phyloP scores from a whole-genome alignment of 2,797 vertebrate genomes.

The Philypnodon macrostomus region DNA sequence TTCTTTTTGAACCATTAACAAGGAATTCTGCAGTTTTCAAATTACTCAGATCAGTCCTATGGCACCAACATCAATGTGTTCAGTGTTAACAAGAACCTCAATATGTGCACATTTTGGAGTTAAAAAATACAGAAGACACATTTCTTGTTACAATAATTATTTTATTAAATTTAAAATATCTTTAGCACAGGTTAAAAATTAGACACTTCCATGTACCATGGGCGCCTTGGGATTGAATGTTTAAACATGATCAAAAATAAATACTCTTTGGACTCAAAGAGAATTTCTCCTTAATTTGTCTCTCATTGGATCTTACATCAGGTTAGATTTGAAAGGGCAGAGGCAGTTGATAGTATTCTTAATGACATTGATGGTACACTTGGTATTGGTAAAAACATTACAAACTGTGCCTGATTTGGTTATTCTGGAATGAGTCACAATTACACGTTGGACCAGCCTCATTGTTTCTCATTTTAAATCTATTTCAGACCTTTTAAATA shows the following conservation, averaged over 20 bases:
- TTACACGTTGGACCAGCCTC: constrained; percentile 37
- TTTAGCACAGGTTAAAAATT: constrained; percentile 85
- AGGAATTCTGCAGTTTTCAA: too few species aligned
- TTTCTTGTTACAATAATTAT: constrained; percentile 84
- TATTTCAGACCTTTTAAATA: constrained; percentile 46
- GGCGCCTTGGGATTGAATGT: constrained; percentile 70
- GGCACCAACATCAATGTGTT: too few species aligned
- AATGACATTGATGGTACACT: constrained; percentile 36
- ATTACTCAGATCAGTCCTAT: too few species aligned
- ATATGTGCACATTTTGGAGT: not conserved
- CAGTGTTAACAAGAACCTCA: too few species aligned
- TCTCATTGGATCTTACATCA: constrained; percentile 57
- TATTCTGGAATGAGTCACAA: constrained; percentile 52
- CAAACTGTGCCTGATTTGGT: constrained; percentile 43
- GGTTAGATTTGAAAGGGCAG: constrained; percentile 74
- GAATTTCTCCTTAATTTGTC: constrained; percentile 45
- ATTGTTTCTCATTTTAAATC: constrained; percentile 35
- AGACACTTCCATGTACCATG: constrained; percentile 79
- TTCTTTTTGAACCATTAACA: too few species aligned
- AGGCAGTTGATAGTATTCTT: constrained; percentile 65
- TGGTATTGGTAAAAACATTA: constrained; percentile 35
- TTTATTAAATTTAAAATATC: constrained; percentile 87
- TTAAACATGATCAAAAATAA: constrained; percentile 78
- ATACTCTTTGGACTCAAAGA: constrained; percentile 70
- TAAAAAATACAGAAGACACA: constrained; percentile 16